These are phyloP conservation scores for Parapsyche elsis DNA, from an alignment of 1,140 invertebrate species.

Conservation along the genomic window DNA sequence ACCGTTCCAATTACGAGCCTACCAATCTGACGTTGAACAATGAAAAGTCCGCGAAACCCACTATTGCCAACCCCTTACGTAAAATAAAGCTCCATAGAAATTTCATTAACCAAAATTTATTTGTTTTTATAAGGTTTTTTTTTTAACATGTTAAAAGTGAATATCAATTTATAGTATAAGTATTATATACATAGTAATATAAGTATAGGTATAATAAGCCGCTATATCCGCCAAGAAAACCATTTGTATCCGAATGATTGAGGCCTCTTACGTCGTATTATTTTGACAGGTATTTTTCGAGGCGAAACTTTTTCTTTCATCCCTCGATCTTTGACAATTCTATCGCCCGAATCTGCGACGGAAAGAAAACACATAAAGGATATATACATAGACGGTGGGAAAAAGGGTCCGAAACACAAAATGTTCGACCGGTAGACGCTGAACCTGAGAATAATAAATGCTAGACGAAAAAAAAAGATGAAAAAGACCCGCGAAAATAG, in stretches of 20 bases:
- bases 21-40: conserved; percentile 31
- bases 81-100: no score
- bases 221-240: not conserved
- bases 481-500: conserved; percentile 31
- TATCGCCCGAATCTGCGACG: conserved; percentile 7
- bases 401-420: conserved; percentile 20
- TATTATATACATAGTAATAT: no score
- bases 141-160: no score
- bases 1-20: conserved; percentile 36
- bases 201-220: no score
- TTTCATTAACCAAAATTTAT: no score
- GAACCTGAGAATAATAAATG: conserved; percentile 29
- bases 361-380: not conserved
- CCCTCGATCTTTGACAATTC: conserved; percentile 25
- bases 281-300: conserved; percentile 6
- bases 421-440: conserved; percentile 19
- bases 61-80: conserved; percentile 5
- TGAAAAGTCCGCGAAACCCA: conserved; percentile 18
- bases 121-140: no score
- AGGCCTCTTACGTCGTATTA: conserved; percentile 2
- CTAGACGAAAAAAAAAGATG: conserved; percentile 13
- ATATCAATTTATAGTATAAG: no score
- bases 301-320: conserved; percentile 8
- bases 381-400: not conserved
- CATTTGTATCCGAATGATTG: conserved; percentile 12